These are phyloP conservation scores for Gasterosteus aculeatus DNA, from an alignment of 2,113 vertebrate genomes.

Conservation along the genomic window DNA sequence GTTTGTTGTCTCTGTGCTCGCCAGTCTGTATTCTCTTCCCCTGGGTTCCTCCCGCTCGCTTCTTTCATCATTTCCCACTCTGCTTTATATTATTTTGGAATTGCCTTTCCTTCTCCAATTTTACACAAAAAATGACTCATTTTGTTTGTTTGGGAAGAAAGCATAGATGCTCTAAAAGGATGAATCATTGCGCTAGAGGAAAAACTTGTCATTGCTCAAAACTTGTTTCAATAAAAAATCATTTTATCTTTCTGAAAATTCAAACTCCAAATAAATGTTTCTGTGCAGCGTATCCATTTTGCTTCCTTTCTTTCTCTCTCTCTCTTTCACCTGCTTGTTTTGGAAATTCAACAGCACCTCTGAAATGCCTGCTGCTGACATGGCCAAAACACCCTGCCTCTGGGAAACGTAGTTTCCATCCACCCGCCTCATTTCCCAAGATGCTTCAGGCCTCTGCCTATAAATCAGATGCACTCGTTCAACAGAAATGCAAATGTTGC, in stretches of 20 bases:
- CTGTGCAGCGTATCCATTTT: constrained; percentile 36
- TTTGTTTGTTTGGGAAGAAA: constrained; percentile 17
- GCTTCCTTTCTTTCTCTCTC: constrained; percentile 14
- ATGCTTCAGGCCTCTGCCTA: constrained; percentile 67
- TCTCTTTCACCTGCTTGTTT: constrained; percentile 28
- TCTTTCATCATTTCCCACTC: constrained; percentile 45
- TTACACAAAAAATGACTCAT: constrained; percentile 23
- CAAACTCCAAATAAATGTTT: constrained; percentile 31
- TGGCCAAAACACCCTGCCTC: constrained; percentile 55
- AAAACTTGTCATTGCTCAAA: constrained; percentile 2
- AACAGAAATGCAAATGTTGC: constrained; percentile 80
- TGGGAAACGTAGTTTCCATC: constrained; percentile 73
- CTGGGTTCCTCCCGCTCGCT: constrained; percentile 25
- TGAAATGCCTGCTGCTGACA: constrained; percentile 70
- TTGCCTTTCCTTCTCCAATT: constrained; percentile 5
- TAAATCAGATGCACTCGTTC: constrained; percentile 76
- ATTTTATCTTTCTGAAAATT: constrained; percentile 19
- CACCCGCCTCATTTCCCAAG: constrained; percentile 71
- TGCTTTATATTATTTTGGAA: constrained; percentile 34
- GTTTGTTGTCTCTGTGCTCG: constrained; percentile 42
- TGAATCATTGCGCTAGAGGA: constrained; percentile 34
- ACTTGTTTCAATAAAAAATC: constrained; percentile 2
- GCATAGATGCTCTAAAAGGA: constrained; percentile 21
- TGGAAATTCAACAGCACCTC: constrained; percentile 48
- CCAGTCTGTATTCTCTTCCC: constrained; percentile 34